Evolutionary conservation across 2,113 vertebrate genomes (phyloP).

Genomic region (Struthio camelus): DNA sequence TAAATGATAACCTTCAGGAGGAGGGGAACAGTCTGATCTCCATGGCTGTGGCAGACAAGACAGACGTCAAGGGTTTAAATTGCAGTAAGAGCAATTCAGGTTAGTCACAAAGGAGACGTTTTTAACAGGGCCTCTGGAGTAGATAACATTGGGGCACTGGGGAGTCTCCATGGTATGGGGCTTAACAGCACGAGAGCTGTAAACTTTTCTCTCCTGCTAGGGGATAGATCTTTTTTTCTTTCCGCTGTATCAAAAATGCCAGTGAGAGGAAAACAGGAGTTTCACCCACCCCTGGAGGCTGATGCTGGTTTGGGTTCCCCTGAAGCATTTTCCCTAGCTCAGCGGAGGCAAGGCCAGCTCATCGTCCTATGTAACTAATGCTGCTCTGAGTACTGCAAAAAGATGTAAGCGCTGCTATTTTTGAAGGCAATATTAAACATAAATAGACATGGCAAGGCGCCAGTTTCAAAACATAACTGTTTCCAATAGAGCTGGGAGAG

Average conservation of each 20-base stretch:
- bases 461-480: constrained; percentile 47
- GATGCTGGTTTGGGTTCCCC: neutral
- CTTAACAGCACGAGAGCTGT: neutral
- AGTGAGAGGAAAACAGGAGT: neutral
- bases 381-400: neutral
- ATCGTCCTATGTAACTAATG: neutral
- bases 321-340: neutral
- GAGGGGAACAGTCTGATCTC: neutral
- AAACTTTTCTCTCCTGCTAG: neutral
- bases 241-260: neutral
- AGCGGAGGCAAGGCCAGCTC: neutral
- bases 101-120: neutral
- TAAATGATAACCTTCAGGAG: neutral
- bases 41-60: neutral
- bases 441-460: constrained; percentile 60
- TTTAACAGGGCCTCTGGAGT: neutral
- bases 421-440: constrained; percentile 24
- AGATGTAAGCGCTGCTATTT: constrained; percentile 34
- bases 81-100: neutral
- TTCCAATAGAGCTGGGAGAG: neutral
- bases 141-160: neutral
- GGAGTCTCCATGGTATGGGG: accelerated
- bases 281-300: neutral
- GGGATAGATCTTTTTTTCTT: neutral
- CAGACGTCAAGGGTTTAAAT: neutral